A percentile compares a stretch with the other conserved stretches of the same genome.
These are phyloP conservation scores for Felis chaus DNA, from an alignment of 2,113 vertebrate genomes.

Conservation along the genomic window DNA sequence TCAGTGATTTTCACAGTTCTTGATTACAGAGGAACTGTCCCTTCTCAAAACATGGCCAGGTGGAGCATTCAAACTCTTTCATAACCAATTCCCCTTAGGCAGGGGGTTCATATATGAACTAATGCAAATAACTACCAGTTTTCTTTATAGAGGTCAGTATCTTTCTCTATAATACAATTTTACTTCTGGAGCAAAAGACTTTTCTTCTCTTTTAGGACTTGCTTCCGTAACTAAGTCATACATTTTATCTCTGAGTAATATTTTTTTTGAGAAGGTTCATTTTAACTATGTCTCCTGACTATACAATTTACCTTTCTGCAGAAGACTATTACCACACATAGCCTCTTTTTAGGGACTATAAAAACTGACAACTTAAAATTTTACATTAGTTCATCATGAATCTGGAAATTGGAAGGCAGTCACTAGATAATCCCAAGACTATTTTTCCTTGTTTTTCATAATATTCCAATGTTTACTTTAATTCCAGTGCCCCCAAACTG, in stretches of 20 bases:
- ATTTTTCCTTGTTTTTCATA: background rate
- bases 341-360: background rate
- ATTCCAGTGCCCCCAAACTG: background rate
- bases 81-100: background rate
- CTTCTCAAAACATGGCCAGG: background rate
- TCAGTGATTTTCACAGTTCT: background rate
- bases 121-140: background rate
- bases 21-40: background rate
- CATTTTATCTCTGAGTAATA: background rate
- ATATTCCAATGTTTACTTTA: background rate
- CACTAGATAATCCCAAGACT: background rate
- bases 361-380: background rate
- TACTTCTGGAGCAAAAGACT: background rate
- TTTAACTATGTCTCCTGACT: background rate
- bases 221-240: slow-evolving; percentile 1
- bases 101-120: background rate
- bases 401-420: background rate
- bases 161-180: background rate
- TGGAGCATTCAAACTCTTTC: background rate
- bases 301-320: background rate
- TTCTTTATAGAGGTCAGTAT: background rate
- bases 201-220: slow-evolving; percentile 33
- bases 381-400: background rate
- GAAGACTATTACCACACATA: background rate
- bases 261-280: background rate